These are phyloP conservation scores for Palythoa caribaeorum DNA, from an alignment of 92 coral and sea anemone species.

Conservation along the genomic window DNA sequence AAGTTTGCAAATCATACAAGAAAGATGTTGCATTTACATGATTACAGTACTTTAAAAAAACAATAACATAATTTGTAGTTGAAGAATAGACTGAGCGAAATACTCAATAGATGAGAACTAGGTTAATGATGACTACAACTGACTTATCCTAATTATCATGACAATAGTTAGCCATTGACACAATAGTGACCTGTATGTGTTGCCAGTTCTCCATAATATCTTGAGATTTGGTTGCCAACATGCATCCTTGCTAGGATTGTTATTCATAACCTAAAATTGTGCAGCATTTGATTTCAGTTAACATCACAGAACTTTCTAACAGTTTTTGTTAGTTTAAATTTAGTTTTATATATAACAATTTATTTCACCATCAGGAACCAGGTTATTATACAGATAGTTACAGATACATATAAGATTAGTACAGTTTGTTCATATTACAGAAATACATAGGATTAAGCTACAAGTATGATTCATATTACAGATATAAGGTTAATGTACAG, in stretches of 20 bases:
- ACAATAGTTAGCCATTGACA: neutral
- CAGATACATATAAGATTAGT: too few relatives aligned
- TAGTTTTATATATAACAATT: neutral
- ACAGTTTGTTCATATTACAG: too few relatives aligned
- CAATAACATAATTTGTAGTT: neutral
- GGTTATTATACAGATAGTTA: too few relatives aligned
- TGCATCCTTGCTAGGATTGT: constrained; percentile 22
- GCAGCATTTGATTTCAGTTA: neutral
- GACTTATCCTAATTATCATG: too few relatives aligned
- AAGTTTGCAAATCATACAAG: too few relatives aligned
- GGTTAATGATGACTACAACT: neutral
- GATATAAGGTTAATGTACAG: too few relatives aligned
- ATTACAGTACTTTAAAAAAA: too few relatives aligned
- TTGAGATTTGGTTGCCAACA: constrained; percentile 78
- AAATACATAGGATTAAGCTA: too few relatives aligned
- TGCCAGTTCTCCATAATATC: constrained; percentile 65
- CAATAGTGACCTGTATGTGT: constrained; percentile 56
- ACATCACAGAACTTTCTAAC: neutral
- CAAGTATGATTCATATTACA: too few relatives aligned
- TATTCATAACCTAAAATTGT: constrained; percentile 5
- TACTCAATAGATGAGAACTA: neutral
- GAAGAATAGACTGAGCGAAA: neutral
- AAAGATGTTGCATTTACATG: too few relatives aligned
- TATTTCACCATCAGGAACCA: too few relatives aligned
- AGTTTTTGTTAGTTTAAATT: too few relatives aligned